Conservation (phyloP, 1,140 invertebrate genomes). For the Cyphomyrmex costatus region DNA sequence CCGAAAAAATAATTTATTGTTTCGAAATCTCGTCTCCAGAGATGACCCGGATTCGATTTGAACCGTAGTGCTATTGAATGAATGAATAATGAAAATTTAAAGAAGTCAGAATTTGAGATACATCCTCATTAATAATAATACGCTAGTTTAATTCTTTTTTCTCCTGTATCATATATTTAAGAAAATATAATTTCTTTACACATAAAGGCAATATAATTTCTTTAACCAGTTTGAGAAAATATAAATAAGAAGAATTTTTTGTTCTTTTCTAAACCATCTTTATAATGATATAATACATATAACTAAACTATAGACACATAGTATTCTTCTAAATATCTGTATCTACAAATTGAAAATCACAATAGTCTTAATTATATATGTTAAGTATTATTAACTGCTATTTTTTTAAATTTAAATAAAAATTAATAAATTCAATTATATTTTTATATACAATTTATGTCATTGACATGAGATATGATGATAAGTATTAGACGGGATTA, state of each 20-base stretch:
- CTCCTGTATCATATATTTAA: neutral
- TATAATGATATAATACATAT: neutral
- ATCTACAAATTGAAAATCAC: neutral
- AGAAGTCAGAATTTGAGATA: too few relatives aligned
- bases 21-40: too few relatives aligned
- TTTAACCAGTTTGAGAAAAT: neutral
- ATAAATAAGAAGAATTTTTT: neutral
- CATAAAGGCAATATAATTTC: neutral
- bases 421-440: neutral
- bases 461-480: slow-evolving; percentile 8
- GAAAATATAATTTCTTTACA: neutral
- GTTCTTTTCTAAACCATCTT: neutral
- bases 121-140: too few relatives aligned
- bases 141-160: neutral
- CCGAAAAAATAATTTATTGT: too few relatives aligned
- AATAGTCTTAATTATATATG: neutral
- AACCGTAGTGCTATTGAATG: too few relatives aligned
- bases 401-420: neutral
- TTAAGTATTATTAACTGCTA: neutral
- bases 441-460: neutral
- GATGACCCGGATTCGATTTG: too few relatives aligned
- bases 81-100: too few relatives aligned
- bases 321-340: too few relatives aligned
- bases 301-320: too few relatives aligned
- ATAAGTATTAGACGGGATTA: slow-evolving; percentile 54